Percentiles rank a stretch among this genome's conserved stretches.
Conservation (phyloP, 2,888 invertebrate genomes). For the Sympetrum striolatum region DNA sequence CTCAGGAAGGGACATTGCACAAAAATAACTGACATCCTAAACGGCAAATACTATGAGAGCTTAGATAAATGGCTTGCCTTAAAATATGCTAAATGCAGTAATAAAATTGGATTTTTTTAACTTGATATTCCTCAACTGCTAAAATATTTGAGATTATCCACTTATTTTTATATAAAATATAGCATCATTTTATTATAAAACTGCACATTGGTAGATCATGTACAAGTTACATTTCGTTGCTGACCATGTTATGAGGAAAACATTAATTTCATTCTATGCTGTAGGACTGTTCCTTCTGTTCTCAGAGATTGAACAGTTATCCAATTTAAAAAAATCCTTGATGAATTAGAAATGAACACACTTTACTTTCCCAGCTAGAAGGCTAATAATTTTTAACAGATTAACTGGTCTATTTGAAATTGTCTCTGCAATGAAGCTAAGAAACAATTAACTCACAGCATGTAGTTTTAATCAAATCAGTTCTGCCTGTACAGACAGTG, state of each 20-base stretch:
- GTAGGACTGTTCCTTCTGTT: not conserved
- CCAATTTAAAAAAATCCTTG: not conserved
- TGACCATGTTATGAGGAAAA: not conserved
- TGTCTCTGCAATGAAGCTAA: conserved; percentile 27
- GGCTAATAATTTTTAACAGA: not conserved
- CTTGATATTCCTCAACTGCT: not conserved
- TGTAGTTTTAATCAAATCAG: conserved; percentile 40
- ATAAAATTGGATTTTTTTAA: not conserved
- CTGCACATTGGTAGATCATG: not conserved
- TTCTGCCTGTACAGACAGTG: conserved; percentile 42
- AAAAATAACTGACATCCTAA: not conserved
- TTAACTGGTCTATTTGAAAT: conserved; percentile 10
- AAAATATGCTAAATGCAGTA: not conserved
- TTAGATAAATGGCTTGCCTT: not conserved
- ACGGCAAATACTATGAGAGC: not conserved
- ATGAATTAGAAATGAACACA: conserved; percentile 12
- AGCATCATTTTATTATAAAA: conserved; percentile 36
- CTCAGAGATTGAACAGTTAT: not conserved
- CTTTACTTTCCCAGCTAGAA: not conserved
- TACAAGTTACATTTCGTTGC: not conserved
- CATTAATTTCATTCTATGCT: conserved; percentile 6
- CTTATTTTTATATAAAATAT: conserved; percentile 38
- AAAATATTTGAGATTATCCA: conserved; percentile 25
- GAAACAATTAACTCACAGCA: conserved; percentile 42
- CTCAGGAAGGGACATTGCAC: not conserved